These are phyloP conservation scores for Polyommatus icarus DNA, from an alignment of 2,888 invertebrate genomes.

Conservation along the genomic window DNA sequence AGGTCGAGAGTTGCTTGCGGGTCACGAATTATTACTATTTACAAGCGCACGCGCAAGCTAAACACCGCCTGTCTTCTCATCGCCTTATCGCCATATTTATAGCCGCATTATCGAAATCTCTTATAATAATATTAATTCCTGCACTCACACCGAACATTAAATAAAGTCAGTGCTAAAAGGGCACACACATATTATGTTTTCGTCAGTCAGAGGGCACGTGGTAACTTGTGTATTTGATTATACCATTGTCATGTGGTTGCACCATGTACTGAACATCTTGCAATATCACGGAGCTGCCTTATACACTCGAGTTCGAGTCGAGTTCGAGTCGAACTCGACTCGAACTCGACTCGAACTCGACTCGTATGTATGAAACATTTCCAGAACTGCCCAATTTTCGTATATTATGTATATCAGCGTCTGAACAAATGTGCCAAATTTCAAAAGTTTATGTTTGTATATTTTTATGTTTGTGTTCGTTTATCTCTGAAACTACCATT, in stretches of 20 bases:
- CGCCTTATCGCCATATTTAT: constrained; percentile 40
- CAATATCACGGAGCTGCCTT: constrained; percentile 4
- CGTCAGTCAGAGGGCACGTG: constrained; percentile 30
- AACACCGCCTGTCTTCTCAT: constrained; percentile 51
- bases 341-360: no score
- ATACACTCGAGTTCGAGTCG: no score
- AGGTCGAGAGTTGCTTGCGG: constrained; percentile 62
- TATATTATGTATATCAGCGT: no score
- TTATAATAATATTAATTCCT: not conserved
- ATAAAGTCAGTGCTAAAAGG: not conserved
- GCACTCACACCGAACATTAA: not conserved
- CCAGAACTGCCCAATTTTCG: no score
- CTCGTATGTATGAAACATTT: no score
- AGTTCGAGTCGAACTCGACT: no score
- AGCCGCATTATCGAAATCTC: constrained; percentile 40
- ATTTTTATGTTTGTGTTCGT: no score
- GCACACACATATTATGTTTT: not conserved
- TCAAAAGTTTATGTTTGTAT: no score
- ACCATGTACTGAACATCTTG: constrained; percentile 9
- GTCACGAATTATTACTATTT: constrained; percentile 44
- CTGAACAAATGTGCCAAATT: no score
- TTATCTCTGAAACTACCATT: no score
- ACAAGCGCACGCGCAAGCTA: constrained; percentile 48
- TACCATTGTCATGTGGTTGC: not conserved
- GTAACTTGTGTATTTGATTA: constrained; percentile 17